Percentiles rank a stretch among this genome's conserved stretches.
phyloP scores from a whole-genome alignment of 2,797 vertebrate species.

The Antrozous pallidus region DNA sequence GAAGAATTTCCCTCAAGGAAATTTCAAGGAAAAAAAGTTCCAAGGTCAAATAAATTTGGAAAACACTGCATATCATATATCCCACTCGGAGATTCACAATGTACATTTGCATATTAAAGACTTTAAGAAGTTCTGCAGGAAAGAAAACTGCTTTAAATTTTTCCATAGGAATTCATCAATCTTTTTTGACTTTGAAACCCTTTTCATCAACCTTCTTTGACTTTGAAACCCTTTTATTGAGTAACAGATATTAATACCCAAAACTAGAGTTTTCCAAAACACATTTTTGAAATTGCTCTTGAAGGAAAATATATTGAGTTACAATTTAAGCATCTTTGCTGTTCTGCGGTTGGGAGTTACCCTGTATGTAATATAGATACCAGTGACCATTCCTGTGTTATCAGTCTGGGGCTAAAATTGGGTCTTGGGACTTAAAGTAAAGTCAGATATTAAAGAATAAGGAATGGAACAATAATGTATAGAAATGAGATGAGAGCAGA shows the following conservation, averaged over 20 bases:
- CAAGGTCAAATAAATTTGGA: conserved; percentile 59
- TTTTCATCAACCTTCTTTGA: conserved; percentile 54
- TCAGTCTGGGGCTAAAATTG: not conserved
- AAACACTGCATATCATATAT: conserved; percentile 14
- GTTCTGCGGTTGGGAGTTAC: not conserved
- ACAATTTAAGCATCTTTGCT: not conserved
- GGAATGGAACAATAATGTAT: not conserved
- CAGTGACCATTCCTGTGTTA: not conserved
- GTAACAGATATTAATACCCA: conserved; percentile 28
- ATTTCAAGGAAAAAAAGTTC: conserved; percentile 50
- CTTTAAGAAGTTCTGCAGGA: conserved; percentile 57
- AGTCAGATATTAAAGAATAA: not conserved
- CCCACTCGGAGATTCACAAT: conserved; percentile 36
- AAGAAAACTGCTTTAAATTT: conserved; percentile 59
- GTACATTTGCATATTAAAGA: conserved; percentile 66
- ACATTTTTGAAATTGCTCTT: not conserved
- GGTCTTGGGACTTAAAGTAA: not conserved
- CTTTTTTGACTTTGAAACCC: conserved; percentile 56
- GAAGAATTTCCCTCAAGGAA: conserved; percentile 38
- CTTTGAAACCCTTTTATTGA: conserved; percentile 43
- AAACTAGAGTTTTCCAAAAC: conserved; percentile 36
- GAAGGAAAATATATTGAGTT: not conserved
- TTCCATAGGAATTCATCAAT: conserved; percentile 39
- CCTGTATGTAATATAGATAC: not conserved
- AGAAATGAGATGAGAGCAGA: not conserved